Evolutionary conservation across 2,797 vertebrate genomes (phyloP).

Genomic region (Melanotaenia parkinsoni): DNA sequence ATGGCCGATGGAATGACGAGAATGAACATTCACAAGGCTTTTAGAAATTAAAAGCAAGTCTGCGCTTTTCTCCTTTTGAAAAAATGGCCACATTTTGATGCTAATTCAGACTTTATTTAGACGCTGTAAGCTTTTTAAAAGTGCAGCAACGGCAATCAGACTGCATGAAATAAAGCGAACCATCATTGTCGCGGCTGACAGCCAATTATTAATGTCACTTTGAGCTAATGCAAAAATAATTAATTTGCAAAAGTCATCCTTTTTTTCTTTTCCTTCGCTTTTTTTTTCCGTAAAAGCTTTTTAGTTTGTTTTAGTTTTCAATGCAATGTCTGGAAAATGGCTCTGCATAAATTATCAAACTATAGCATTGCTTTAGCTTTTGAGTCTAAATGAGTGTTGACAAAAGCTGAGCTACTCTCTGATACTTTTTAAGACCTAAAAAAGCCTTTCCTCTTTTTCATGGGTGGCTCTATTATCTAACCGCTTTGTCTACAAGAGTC

Average conservation of each 20-base stretch:
- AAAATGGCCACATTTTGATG: conserved; percentile 34
- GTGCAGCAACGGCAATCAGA: conserved; percentile 25
- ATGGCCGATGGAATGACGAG: conserved; percentile 34
- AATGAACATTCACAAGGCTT: conserved; percentile 37
- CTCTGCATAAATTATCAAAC: conserved; percentile 37
- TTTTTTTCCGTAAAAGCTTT: conserved; percentile 17
- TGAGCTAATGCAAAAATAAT: conserved; percentile 19
- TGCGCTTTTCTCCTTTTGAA: conserved; percentile 13
- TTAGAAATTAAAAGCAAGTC: conserved; percentile 8
- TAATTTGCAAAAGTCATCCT: conserved; percentile 12
- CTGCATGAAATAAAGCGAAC: conserved; percentile 3
- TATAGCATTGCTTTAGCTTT: conserved; percentile 22
- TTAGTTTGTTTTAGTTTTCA: neutral
- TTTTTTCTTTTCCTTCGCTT: conserved; percentile 5
- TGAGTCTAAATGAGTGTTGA: conserved; percentile 44
- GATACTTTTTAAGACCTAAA: conserved; percentile 40
- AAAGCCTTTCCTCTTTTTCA: conserved; percentile 31
- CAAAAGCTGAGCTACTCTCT: conserved; percentile 35
- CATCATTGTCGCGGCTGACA: conserved; percentile 19
- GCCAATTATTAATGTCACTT: conserved; percentile 28
- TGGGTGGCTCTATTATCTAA: conserved; percentile 65
- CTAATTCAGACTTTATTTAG: conserved; percentile 34
- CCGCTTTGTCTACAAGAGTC: conserved; percentile 50
- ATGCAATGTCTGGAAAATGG: conserved; percentile 21
- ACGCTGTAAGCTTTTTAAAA: conserved; percentile 34